Conservation (phyloP, 2,888 invertebrate genomes). For the Drosophila cognata region DNA sequence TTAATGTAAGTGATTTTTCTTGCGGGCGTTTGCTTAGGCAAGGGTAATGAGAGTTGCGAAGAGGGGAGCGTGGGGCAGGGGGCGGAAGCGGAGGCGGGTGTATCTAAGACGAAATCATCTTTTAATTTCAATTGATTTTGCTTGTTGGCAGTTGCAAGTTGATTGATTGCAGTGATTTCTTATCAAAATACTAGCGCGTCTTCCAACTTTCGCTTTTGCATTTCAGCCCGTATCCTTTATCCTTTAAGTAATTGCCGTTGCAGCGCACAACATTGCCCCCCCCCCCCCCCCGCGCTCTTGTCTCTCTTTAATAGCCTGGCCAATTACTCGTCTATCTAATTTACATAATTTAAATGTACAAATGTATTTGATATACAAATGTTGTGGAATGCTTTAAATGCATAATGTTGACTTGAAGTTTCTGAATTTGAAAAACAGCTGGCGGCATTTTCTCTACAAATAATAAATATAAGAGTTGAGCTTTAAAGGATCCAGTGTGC, state of each 20-base stretch:
- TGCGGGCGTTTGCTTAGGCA: constrained; percentile 59
- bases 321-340: constrained; percentile 67
- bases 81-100: accelerated
- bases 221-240: constrained; percentile 35
- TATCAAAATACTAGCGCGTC: constrained; percentile 61
- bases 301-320: constrained; percentile 10
- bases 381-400: not conserved
- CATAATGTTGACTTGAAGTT: not conserved
- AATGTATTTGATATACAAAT: not conserved
- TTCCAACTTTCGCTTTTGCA: constrained; percentile 34
- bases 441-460: not conserved
- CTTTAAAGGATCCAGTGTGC: not conserved
- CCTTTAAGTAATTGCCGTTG: constrained; percentile 71
- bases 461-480: not conserved
- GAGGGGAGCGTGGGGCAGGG: not conserved
- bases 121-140: constrained; percentile 82
- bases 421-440: not conserved
- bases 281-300: too few species aligned
- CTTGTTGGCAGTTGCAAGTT: constrained; percentile 74
- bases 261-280: not conserved
- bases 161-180: constrained; percentile 79
- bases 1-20: constrained; percentile 81
- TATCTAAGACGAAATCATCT: constrained; percentile 66
- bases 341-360: constrained; percentile 63
- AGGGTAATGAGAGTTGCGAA: not conserved